phyloP scores from a whole-genome alignment of 2,888 invertebrate genomes.

The Tetrapedia diversipes region DNA sequence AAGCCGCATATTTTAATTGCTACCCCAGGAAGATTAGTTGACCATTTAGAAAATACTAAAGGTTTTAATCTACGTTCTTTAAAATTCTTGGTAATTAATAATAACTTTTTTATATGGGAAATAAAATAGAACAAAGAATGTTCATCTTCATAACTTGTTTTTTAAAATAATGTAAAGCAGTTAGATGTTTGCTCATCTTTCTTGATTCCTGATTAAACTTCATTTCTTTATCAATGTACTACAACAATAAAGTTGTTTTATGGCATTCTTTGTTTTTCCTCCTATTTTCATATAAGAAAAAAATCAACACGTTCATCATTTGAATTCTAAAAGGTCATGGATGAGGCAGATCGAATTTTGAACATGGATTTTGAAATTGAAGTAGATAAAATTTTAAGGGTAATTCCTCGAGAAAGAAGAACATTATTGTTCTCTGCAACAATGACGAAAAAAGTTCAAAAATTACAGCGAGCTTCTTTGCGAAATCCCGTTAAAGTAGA shows the following conservation, averaged over 20 bases:
- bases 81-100: conserved; percentile 89
- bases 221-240: no score
- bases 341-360: conserved; percentile 99
- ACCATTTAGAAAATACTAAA: conserved; percentile 98
- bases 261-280: no score
- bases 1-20: conserved; percentile 99
- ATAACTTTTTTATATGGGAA: background rate
- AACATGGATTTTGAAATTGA: conserved; percentile 99
- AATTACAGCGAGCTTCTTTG: conserved; percentile 97
- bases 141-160: no score
- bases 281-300: background rate
- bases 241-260: no score
- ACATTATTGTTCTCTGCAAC: conserved; percentile 99
- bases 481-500: conserved; percentile 98
- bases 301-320: background rate
- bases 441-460: conserved; percentile 99
- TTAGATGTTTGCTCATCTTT: no score
- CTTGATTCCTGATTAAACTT: no score
- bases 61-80: conserved; percentile 96
- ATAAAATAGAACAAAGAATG: no score
- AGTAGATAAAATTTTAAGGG: conserved; percentile 96
- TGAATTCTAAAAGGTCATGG: conserved; percentile 90
- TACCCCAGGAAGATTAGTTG: conserved; percentile 97
- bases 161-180: no score
- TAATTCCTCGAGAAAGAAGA: conserved; percentile 94